These are phyloP conservation scores for Aix galericulata DNA, from an alignment of 2,113 vertebrate genomes.

Conservation along the genomic window DNA sequence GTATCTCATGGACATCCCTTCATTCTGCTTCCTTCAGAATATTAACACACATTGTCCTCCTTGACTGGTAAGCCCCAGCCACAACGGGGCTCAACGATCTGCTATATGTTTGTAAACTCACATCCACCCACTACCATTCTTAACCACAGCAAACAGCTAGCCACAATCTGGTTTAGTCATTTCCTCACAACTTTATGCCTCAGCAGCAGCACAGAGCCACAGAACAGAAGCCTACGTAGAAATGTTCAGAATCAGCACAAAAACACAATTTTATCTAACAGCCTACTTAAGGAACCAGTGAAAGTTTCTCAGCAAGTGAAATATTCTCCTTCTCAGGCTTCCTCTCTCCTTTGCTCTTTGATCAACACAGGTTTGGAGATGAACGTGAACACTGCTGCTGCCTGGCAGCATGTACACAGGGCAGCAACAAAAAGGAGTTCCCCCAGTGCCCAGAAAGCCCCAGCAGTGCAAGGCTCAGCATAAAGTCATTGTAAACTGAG, in stretches of 20 bases:
- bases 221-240: background rate
- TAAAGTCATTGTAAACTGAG: slow-evolving; percentile 11
- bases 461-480: background rate
- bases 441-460: background rate
- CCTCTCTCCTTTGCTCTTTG: background rate
- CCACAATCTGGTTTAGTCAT: background rate
- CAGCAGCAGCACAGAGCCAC: background rate
- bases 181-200: background rate
- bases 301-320: background rate
- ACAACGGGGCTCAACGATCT: background rate
- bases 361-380: background rate
- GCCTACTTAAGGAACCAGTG: background rate
- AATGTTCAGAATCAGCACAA: background rate
- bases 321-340: background rate
- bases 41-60: background rate
- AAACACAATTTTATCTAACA: background rate
- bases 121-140: background rate
- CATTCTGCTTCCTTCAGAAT: background rate
- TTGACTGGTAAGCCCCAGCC: background rate
- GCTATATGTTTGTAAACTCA: background rate
- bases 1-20: background rate
- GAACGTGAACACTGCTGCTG: background rate
- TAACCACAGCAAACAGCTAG: background rate
- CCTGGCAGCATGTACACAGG: background rate
- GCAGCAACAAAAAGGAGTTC: slow-evolving; percentile 21